Percentiles rank a stretch among this genome's conserved stretches.
These are phyloP conservation scores for Brienomyrus brachyistius DNA, from an alignment of 2,113 vertebrate genomes.

Conservation along the genomic window DNA sequence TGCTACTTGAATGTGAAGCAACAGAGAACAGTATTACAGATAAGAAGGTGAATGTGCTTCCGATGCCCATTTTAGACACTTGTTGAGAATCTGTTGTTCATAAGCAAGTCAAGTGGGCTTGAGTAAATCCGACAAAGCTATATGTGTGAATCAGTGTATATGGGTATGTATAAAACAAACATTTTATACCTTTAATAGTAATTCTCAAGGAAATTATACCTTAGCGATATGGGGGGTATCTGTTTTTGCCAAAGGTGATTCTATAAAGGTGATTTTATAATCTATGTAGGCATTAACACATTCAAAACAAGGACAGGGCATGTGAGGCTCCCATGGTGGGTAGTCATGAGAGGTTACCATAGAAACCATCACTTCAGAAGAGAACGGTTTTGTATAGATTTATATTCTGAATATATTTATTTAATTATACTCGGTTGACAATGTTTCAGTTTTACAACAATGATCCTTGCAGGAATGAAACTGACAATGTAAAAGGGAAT, in stretches of 20 bases:
- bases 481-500: neutral
- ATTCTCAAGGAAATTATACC: neutral
- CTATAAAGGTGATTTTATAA: neutral
- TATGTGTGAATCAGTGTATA: neutral
- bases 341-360: constrained; percentile 10
- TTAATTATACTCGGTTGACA: neutral
- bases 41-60: neutral
- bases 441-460: neutral
- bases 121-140: neutral
- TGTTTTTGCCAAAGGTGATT: neutral
- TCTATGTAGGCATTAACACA: constrained; percentile 8
- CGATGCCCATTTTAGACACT: neutral
- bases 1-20: neutral
- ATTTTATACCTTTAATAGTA: neutral
- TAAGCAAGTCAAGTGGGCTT: neutral
- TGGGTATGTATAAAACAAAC: neutral
- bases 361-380: neutral
- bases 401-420: neutral
- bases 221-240: neutral
- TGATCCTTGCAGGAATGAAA: neutral
- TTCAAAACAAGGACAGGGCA: constrained; percentile 20
- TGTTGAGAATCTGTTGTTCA: neutral
- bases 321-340: neutral
- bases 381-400: neutral
- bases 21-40: neutral